Conservation (phyloP, 1,140 invertebrate genomes). For the Drosophila ironensis region DNA sequence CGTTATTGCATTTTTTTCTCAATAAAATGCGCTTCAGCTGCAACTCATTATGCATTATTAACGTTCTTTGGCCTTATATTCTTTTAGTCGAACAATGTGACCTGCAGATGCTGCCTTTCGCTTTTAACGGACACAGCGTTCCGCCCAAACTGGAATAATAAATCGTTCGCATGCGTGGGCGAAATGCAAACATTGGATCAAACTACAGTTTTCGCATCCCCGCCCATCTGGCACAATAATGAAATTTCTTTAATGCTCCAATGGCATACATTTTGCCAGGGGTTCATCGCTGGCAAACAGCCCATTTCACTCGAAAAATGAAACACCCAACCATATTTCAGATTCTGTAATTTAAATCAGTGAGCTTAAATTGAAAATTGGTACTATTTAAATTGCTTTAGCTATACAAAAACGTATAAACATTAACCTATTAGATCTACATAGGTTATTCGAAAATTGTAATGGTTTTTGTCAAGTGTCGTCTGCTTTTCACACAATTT, state of each 20-base stretch:
- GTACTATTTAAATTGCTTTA: too few relatives aligned
- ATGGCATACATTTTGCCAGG: background rate
- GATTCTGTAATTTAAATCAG: background rate
- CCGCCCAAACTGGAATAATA: conserved; percentile 51
- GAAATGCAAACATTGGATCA: conserved; percentile 26
- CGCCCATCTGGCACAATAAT: conserved; percentile 36
- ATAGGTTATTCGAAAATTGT: too few relatives aligned
- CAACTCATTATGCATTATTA: conserved; percentile 64
- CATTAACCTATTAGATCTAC: too few relatives aligned
- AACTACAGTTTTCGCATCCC: conserved; percentile 15
- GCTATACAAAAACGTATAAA: too few relatives aligned
- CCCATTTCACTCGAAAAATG: conserved; percentile 1
- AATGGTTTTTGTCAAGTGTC: too few relatives aligned
- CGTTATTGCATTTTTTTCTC: conserved; percentile 10
- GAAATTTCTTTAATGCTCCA: conserved; percentile 33
- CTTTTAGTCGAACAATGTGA: conserved; percentile 18
- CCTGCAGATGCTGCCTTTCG: conserved; percentile 34
- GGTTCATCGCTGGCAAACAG: background rate
- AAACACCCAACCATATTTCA: too few relatives aligned
- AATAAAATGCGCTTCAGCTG: conserved; percentile 43
- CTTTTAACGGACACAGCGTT: conserved; percentile 53
- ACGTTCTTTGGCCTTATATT: conserved; percentile 23
- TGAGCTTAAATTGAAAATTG: too few relatives aligned
- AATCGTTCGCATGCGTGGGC: conserved; percentile 33
- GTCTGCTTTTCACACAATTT: conserved; percentile 30